A percentile compares a stretch with the other conserved stretches of the same genome.
phyloP scores from a whole-genome alignment of 2,888 invertebrate genomes.

The Caenorhabditis sp. region DNA sequence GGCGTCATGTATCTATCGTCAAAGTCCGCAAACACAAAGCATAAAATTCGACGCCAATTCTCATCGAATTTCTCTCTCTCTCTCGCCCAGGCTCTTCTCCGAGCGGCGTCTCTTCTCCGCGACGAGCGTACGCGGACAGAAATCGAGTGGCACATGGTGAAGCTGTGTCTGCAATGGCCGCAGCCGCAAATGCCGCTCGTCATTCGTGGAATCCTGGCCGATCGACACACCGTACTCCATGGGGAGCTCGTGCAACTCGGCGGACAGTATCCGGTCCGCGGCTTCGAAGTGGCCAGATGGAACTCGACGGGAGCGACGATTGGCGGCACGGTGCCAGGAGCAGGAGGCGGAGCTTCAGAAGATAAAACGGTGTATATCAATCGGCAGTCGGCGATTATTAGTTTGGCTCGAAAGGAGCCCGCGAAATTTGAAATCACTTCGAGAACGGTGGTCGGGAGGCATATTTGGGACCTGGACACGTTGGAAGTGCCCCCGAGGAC shows the following conservation, averaged over 20 bases:
- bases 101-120: slow-evolving; percentile 57
- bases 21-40: no score
- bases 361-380: slow-evolving; percentile 70
- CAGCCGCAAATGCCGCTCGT: slow-evolving; percentile 64
- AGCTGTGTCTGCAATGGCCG: slow-evolving; percentile 68
- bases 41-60: neutral
- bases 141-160: slow-evolving; percentile 77
- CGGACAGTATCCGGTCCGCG: slow-evolving; percentile 79
- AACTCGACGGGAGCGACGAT: slow-evolving; percentile 70
- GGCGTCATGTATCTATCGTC: no score
- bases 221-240: slow-evolving; percentile 59
- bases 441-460: slow-evolving; percentile 77
- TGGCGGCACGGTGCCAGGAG: slow-evolving; percentile 32
- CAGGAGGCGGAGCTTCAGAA: slow-evolving; percentile 2
- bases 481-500: slow-evolving; percentile 33
- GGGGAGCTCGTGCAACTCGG: slow-evolving; percentile 73
- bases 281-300: slow-evolving; percentile 79
- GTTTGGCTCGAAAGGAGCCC: neutral
- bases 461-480: slow-evolving; percentile 76
- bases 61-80: no score
- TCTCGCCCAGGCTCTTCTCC: slow-evolving; percentile 64
- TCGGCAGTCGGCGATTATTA: slow-evolving; percentile 62
- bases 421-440: slow-evolving; percentile 72
- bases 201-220: slow-evolving; percentile 64
- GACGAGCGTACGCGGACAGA: slow-evolving; percentile 77